A percentile compares a stretch with the other conserved stretches of the same genome.
Evolutionary conservation across 2,797 vertebrate species (phyloP).

Genomic region (Acipenser transmontanus): DNA sequence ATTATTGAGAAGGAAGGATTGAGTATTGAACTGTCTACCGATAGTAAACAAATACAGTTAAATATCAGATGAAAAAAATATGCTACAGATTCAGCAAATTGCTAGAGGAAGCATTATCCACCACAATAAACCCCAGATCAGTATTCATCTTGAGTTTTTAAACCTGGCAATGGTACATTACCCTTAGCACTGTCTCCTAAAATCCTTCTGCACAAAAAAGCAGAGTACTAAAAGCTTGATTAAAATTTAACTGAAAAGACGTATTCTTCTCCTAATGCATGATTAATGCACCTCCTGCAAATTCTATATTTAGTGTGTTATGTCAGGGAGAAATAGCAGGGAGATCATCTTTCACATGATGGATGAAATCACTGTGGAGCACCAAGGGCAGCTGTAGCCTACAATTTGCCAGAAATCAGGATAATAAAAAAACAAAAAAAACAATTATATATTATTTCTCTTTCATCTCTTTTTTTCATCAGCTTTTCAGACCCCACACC

Average conservation of each 20-base stretch:
- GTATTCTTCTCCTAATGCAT: slow-evolving; percentile 42
- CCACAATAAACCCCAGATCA: no score
- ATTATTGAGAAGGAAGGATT: no score
- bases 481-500: slow-evolving; percentile 28
- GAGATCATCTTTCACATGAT: slow-evolving; percentile 60
- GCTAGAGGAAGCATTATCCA: no score
- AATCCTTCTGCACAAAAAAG: slow-evolving; percentile 36
- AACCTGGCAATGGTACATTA: no score
- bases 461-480: slow-evolving; percentile 27
- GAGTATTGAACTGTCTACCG: no score
- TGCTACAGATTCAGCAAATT: no score
- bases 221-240: slow-evolving; percentile 23
- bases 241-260: slow-evolving; percentile 45
- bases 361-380: slow-evolving; percentile 60
- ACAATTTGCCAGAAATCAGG: slow-evolving; percentile 48
- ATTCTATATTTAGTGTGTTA: slow-evolving; percentile 59
- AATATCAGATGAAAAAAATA: no score
- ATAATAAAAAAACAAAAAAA: slow-evolving; percentile 41
- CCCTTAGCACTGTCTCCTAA: background rate
- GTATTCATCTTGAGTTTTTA: no score
- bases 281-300: slow-evolving; percentile 59
- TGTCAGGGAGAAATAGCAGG: slow-evolving; percentile 57
- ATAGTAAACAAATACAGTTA: no score
- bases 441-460: slow-evolving; percentile 11
- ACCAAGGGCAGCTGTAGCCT: slow-evolving; percentile 44